phyloP scores from a whole-genome alignment of 2,888 invertebrate genomes.

The Temnothorax unifasciatus region DNA sequence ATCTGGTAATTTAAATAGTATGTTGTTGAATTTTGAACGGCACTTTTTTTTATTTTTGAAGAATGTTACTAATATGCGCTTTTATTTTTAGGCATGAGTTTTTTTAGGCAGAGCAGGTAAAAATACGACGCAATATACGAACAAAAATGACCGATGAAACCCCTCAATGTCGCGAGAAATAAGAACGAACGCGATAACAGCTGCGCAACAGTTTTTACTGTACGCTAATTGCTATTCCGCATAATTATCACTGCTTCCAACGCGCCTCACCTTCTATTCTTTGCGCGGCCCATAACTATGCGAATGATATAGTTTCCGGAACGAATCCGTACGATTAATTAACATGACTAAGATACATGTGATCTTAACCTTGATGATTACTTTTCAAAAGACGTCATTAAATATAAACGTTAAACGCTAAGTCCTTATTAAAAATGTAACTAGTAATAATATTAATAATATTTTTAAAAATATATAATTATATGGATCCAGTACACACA shows the following conservation, averaged over 20 bases:
- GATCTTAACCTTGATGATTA: not conserved
- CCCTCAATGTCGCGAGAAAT: conserved; percentile 35
- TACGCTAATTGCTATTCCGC: conserved; percentile 34
- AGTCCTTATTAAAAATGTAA: not conserved
- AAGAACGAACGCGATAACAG: conserved; percentile 34
- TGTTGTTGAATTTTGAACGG: not conserved
- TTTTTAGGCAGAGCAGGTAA: not conserved
- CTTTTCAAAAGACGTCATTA: not conserved
- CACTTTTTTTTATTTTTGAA: not conserved
- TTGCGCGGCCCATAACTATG: not conserved
- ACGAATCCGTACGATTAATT: conserved; percentile 19
- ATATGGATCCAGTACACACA: not conserved
- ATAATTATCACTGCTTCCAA: conserved; percentile 33
- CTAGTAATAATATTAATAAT: not conserved
- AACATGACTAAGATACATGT: not conserved
- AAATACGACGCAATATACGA: conserved; percentile 26
- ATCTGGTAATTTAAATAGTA: not conserved
- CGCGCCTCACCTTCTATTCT: conserved; percentile 27
- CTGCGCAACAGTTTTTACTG: conserved; percentile 44
- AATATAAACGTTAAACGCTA: not conserved
- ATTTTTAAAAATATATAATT: not conserved
- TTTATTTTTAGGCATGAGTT: not conserved
- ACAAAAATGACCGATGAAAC: conserved; percentile 24
- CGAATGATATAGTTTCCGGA: conserved; percentile 8
- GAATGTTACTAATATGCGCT: not conserved